Evolutionary conservation across 2,113 vertebrate genomes (phyloP).

Genomic region (Geothlypis trichas): DNA sequence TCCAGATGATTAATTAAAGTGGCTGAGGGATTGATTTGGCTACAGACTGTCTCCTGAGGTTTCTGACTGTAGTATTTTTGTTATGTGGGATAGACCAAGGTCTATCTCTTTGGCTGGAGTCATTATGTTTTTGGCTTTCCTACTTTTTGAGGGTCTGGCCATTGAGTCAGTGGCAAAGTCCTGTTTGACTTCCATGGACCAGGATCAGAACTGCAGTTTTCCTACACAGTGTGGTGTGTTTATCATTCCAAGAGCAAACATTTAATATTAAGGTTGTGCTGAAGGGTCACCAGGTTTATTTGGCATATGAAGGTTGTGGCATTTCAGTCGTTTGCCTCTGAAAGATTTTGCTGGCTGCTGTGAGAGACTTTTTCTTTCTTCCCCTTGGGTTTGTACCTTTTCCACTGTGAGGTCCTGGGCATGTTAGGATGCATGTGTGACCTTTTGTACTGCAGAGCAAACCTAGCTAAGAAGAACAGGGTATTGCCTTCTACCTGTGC

Average conservation of each 20-base stretch:
- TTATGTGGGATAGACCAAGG: not conserved
- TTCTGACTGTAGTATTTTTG: conserved; percentile 7
- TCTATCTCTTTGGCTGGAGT: not conserved
- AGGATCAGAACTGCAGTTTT: not conserved
- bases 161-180: not conserved
- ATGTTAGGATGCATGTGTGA: not conserved
- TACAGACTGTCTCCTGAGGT: not conserved
- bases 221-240: not conserved
- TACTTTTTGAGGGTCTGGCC: not conserved
- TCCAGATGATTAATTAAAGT: conserved; percentile 22
- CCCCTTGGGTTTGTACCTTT: not conserved
- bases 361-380: not conserved
- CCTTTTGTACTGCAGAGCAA: not conserved
- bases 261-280: not conserved
- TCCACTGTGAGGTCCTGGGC: not conserved
- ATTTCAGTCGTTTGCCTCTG: not conserved
- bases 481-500: not conserved
- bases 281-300: not conserved
- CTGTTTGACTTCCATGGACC: not conserved
- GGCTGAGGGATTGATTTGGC: not conserved
- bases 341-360: not conserved
- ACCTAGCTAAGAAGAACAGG: not conserved
- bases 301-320: not conserved
- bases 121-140: not conserved
- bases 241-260: not conserved